Conservation (phyloP, 2,797 vertebrate species). For the Caiman crocodilus region DNA sequence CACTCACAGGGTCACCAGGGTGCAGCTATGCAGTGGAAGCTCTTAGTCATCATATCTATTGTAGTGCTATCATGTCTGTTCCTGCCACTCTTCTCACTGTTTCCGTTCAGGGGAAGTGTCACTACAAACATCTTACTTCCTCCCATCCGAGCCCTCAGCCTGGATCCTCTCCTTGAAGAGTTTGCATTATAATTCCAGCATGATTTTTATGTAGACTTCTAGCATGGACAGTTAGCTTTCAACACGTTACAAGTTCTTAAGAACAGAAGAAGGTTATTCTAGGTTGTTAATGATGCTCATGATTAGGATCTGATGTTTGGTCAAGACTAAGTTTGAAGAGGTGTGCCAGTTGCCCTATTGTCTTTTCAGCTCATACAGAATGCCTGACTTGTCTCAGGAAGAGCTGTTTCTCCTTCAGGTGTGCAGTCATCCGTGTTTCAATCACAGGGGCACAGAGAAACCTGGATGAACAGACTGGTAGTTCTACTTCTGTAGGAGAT, state of each 20-base stretch:
- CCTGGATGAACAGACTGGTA: not conserved
- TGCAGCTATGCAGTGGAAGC: not conserved
- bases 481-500: not conserved
- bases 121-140: too few relatives aligned
- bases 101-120: not conserved
- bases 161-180: not conserved
- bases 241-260: not conserved
- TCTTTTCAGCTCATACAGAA: not conserved
- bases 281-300: not conserved
- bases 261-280: not conserved
- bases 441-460: not conserved
- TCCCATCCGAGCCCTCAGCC: not conserved
- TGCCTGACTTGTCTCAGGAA: not conserved
- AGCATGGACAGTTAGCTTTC: not conserved
- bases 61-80: not conserved
- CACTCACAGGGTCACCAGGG: not conserved
- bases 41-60: not conserved
- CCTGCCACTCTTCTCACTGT: not conserved
- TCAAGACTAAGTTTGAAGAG: not conserved
- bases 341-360: not conserved
- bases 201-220: not conserved
- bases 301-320: not conserved
- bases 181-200: not conserved
- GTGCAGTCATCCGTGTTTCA: not conserved
- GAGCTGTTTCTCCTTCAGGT: not conserved